Percentiles rank a stretch among this genome's conserved stretches.
phyloP scores from a whole-genome alignment of 2,888 invertebrate species.

The Lagria hirta region DNA sequence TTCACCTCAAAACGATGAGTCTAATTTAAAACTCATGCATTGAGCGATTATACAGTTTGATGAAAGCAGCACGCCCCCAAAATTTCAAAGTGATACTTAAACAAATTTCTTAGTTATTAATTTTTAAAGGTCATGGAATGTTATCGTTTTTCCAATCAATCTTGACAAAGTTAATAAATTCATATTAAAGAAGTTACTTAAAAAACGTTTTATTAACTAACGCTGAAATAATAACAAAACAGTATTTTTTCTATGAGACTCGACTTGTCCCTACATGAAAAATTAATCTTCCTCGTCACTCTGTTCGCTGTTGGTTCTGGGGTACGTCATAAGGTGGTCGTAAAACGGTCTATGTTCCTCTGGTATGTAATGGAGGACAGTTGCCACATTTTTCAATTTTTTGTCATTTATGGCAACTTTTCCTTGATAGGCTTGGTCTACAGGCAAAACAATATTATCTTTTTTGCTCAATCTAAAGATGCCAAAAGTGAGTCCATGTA shows the following conservation, averaged over 20 bases:
- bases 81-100: too few species aligned
- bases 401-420: slow-evolving; percentile 1
- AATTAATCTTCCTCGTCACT: neutral
- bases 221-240: neutral
- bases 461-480: neutral
- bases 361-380: neutral
- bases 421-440: neutral
- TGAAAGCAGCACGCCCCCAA: too few species aligned
- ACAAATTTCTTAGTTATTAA: too few species aligned
- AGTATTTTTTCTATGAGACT: neutral
- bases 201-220: neutral
- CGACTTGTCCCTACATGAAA: neutral
- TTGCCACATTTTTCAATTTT: slow-evolving; percentile 1
- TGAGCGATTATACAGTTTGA: too few species aligned
- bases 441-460: neutral
- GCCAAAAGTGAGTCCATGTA: neutral
- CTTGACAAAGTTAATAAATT: slow-evolving; percentile 1
- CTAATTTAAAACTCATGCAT: too few species aligned
- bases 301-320: neutral
- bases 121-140: too few species aligned
- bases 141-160: too few species aligned
- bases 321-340: neutral
- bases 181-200: neutral
- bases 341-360: neutral
- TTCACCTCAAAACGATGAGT: too few species aligned